Conservation (phyloP, 2,888 invertebrate genomes). For the Dromius quadrimaculatus region DNA sequence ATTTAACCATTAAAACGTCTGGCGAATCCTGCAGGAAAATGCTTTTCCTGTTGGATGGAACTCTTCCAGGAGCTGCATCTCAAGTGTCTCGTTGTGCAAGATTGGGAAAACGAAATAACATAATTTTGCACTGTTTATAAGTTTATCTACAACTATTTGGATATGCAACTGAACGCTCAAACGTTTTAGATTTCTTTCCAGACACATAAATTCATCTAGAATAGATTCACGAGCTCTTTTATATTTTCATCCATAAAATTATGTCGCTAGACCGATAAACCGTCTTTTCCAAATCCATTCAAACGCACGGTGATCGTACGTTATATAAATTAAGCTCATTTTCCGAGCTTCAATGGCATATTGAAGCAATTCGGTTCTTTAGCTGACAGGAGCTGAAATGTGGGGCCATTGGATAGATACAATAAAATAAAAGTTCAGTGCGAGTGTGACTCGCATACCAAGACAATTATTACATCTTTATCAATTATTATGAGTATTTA, state of each 20-base stretch:
- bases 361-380: neutral
- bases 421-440: too few relatives aligned
- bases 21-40: constrained; percentile 12
- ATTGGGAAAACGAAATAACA: neutral
- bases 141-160: too few relatives aligned
- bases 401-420: too few relatives aligned
- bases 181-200: constrained; percentile 4
- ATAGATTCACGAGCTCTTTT: constrained; percentile 20
- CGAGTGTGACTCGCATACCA: too few relatives aligned
- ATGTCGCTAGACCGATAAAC: constrained; percentile 10
- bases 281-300: neutral
- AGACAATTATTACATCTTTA: too few relatives aligned
- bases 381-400: constrained; percentile 9
- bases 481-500: too few relatives aligned
- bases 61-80: constrained; percentile 18
- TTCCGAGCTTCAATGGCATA: constrained; percentile 5
- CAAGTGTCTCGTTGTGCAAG: constrained; percentile 10
- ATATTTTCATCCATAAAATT: constrained; percentile 15
- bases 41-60: constrained; percentile 7
- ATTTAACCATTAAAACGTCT: constrained; percentile 50
- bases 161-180: too few relatives aligned
- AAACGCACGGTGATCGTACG: constrained; percentile 7
- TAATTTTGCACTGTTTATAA: too few relatives aligned
- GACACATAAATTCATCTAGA: constrained; percentile 16
- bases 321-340: constrained; percentile 24